phyloP scores from a whole-genome alignment of 2,797 vertebrate species.

The Rhinophrynus dorsalis region DNA sequence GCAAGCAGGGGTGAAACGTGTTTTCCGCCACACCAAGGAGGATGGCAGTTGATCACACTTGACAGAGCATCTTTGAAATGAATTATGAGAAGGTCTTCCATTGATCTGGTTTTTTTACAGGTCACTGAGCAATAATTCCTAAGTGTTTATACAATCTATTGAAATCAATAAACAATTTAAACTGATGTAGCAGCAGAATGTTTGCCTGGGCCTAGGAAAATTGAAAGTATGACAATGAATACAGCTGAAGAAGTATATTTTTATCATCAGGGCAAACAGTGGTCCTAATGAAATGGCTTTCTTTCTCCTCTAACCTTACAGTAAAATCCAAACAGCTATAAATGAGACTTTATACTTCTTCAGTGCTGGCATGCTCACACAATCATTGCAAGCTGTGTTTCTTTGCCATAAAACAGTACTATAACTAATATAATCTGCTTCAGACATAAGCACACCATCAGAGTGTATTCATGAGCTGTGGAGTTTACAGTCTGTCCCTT shows the following conservation, averaged over 20 bases:
- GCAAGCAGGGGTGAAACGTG: conserved; percentile 57
- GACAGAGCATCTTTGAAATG: conserved; percentile 64
- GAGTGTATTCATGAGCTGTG: too few relatives aligned
- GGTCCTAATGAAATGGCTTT: conserved; percentile 60
- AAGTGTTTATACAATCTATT: conserved; percentile 82
- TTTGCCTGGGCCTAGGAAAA: conserved; percentile 61
- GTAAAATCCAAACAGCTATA: conserved; percentile 48
- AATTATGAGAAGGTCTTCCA: conserved; percentile 64
- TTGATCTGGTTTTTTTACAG: conserved; percentile 65
- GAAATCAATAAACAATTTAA: conserved; percentile 93
- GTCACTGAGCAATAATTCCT: conserved; percentile 66
- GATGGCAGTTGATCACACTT: conserved; percentile 52
- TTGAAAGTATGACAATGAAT: conserved; percentile 64
- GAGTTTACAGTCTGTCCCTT: too few relatives aligned
- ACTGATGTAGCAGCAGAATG: conserved; percentile 74
- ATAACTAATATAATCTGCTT: too few relatives aligned
- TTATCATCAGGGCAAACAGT: conserved; percentile 57
- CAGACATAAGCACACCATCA: too few relatives aligned
- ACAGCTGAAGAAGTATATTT: conserved; percentile 59
- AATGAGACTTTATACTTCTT: not conserved
- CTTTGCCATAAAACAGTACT: not conserved
- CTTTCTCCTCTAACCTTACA: conserved; percentile 48
- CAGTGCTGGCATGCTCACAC: not conserved
- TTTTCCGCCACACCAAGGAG: conserved; percentile 58
- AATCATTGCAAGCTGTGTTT: not conserved